phyloP scores from a whole-genome alignment of 2,113 vertebrate species.

The Vanacampus margaritifer region DNA sequence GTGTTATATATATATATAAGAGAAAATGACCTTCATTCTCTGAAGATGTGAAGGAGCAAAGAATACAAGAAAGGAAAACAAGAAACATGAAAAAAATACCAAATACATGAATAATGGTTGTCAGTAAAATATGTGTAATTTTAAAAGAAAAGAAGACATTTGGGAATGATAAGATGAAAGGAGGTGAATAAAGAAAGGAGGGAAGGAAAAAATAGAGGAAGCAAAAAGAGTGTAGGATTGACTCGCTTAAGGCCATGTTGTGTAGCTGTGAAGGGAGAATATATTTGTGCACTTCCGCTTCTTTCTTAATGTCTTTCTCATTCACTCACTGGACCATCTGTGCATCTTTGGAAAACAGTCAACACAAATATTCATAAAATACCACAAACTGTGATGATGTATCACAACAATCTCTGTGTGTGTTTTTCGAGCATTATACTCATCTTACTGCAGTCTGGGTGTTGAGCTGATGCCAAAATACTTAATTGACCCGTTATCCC shows the following conservation, averaged over 20 bases:
- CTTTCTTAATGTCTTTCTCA: conserved; percentile 4
- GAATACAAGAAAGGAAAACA: not conserved
- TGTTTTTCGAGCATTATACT: conserved; percentile 21
- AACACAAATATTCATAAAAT: conserved; percentile 22
- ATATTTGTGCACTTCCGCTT: conserved; percentile 29
- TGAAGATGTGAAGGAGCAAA: not conserved
- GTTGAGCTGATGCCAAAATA: conserved; percentile 46
- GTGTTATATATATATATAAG: too few species aligned
- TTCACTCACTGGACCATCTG: conserved; percentile 36
- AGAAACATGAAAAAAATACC: too few species aligned
- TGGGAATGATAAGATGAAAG: conserved; percentile 18
- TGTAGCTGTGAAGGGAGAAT: conserved; percentile 34
- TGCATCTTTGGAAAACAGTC: conserved; percentile 39
- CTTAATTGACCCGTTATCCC: conserved; percentile 48
- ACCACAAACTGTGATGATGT: conserved; percentile 19
- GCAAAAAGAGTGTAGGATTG: conserved; percentile 20
- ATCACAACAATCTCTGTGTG: conserved; percentile 13
- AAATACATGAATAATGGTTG: not conserved
- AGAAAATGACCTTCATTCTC: too few species aligned
- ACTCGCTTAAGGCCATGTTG: conserved; percentile 43
- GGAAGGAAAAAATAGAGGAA: not conserved
- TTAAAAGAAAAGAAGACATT: conserved; percentile 1
- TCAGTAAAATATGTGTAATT: not conserved
- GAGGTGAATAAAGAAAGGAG: not conserved
- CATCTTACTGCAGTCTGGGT: conserved; percentile 36